These are phyloP conservation scores for Nezara viridula DNA, from an alignment of 2,888 invertebrate genomes.

Conservation along the genomic window DNA sequence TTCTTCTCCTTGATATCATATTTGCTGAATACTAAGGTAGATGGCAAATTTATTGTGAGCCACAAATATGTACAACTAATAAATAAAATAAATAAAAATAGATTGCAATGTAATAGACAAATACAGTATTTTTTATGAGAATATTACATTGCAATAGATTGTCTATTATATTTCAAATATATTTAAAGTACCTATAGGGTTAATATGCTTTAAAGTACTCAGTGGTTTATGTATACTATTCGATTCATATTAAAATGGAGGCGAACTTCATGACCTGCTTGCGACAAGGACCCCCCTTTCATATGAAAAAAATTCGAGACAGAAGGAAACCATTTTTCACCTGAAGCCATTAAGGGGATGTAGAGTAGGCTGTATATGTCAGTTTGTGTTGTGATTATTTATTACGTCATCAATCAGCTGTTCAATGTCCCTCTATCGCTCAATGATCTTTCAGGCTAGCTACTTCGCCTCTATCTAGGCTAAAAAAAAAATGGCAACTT, in stretches of 20 bases:
- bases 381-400: neutral
- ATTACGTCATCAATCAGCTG: constrained; percentile 34
- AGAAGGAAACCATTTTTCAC: constrained; percentile 24
- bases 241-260: neutral
- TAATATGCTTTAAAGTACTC: neutral
- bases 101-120: too few species aligned
- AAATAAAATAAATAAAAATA: too few species aligned
- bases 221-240: neutral
- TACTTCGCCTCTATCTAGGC: neutral
- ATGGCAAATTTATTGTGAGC: too few species aligned
- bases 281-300: neutral
- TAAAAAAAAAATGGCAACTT: neutral
- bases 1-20: too few species aligned
- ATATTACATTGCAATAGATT: too few species aligned
- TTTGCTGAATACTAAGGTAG: too few species aligned
- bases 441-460: neutral
- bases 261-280: neutral
- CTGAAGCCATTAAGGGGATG: neutral
- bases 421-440: neutral
- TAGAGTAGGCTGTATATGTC: neutral
- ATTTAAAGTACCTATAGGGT: neutral
- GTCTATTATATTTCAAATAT: too few species aligned
- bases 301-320: neutral
- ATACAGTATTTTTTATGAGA: too few species aligned
- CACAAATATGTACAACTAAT: too few species aligned